phyloP scores from a whole-genome alignment of 2,888 invertebrate species.

The Microdon myrmicae region DNA sequence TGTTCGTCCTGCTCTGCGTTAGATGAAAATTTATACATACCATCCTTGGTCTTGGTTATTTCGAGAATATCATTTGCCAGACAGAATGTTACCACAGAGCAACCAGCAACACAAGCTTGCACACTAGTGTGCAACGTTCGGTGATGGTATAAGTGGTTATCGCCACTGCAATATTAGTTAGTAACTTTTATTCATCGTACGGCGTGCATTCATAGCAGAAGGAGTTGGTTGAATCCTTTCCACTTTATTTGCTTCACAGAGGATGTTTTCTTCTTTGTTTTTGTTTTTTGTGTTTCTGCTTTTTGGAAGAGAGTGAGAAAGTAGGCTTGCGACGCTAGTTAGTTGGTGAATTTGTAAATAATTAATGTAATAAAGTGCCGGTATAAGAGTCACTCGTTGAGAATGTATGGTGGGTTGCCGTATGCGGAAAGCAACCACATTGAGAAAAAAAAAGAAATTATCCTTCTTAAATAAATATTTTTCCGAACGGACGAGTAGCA shows the following conservation, averaged over 20 bases:
- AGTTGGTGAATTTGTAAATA: constrained; percentile 36
- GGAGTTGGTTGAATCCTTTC: constrained; percentile 22
- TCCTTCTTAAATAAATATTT: constrained; percentile 29
- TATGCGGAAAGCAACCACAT: constrained; percentile 17
- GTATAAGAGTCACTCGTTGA: no score
- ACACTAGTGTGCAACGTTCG: constrained; percentile 31
- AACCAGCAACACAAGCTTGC: constrained; percentile 3
- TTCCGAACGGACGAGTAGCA: no score
- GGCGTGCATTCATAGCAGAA: not conserved
- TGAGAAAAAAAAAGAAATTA: constrained; percentile 33
- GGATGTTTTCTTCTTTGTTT: constrained; percentile 9
- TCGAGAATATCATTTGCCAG: constrained; percentile 32
- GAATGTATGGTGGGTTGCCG: constrained; percentile 2
- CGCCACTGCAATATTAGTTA: not conserved
- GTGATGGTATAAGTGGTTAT: constrained; percentile 6
- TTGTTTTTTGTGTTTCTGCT: no score
- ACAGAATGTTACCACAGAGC: no score
- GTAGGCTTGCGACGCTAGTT: no score
- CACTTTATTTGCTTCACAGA: constrained; percentile 16
- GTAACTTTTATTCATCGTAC: constrained; percentile 3
- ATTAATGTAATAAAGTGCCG: constrained; percentile 40
- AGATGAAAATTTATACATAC: constrained; percentile 37
- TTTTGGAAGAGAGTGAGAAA: no score
- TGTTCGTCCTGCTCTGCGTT: constrained; percentile 7
- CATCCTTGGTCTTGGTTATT: constrained; percentile 35